Evolutionary conservation across 2,888 invertebrate species (phyloP).

Genomic region (Drosophila setosimentum): DNA sequence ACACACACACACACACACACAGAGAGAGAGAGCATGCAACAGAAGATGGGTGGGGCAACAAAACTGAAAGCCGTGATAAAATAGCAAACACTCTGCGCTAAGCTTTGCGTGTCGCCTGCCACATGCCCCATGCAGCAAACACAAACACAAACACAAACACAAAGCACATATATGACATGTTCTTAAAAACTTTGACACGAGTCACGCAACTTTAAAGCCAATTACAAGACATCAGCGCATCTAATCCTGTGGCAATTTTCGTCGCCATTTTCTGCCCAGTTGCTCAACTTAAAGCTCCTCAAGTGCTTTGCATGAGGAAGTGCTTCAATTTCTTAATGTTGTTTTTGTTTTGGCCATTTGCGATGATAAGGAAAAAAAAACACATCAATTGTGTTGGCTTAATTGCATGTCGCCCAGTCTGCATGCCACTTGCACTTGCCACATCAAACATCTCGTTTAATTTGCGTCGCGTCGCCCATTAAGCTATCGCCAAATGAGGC

Average conservation of each 20-base stretch:
- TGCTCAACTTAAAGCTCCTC: conserved; percentile 22
- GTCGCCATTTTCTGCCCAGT: conserved; percentile 44
- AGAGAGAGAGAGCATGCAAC: conserved; percentile 53
- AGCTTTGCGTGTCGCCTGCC: conserved; percentile 55
- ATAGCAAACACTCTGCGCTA: conserved; percentile 50
- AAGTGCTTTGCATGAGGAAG: conserved; percentile 22
- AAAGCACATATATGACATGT: conserved; percentile 43
- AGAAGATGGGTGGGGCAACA: background rate
- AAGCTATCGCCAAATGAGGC: conserved; percentile 65
- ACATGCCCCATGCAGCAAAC: conserved; percentile 29
- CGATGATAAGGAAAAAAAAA: conserved; percentile 31
- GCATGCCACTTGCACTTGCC: conserved; percentile 35
- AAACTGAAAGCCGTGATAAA: conserved; percentile 54
- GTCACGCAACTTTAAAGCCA: conserved; percentile 65
- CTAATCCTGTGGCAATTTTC: conserved; percentile 46
- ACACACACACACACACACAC: conserved; percentile 22
- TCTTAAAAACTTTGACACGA: conserved; percentile 54
- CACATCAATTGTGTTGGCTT: conserved; percentile 60
- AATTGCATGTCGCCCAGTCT: conserved; percentile 48
- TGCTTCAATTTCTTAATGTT: background rate
- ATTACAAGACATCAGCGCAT: conserved; percentile 51
- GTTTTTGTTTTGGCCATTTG: conserved; percentile 4
- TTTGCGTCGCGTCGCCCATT: conserved; percentile 66
- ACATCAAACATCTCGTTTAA: conserved; percentile 55
- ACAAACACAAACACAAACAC: conserved; percentile 21